phyloP scores from a whole-genome alignment of 2,113 vertebrate species.

The Salvelinus fontinalis region DNA sequence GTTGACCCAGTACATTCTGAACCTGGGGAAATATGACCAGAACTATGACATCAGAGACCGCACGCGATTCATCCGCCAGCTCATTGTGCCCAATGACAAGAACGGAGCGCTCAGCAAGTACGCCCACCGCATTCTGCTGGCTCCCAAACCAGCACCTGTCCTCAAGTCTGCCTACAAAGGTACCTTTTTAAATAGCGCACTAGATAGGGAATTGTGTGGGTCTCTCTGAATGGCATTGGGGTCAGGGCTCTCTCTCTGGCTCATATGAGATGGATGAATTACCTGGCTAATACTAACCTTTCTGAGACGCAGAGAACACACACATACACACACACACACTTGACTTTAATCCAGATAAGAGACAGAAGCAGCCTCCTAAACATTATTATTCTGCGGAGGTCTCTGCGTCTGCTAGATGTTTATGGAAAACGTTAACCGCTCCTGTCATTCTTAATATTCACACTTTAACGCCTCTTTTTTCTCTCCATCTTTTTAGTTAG shows the following conservation, averaged over 20 bases:
- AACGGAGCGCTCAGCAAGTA: constrained; percentile 95
- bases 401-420: constrained; percentile 81
- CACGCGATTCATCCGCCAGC: constrained; percentile 97
- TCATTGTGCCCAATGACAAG: constrained; percentile 96
- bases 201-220: constrained; percentile 17
- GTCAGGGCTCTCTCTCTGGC: constrained; percentile 53
- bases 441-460: constrained; percentile 98
- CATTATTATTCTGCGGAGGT: constrained; percentile 88
- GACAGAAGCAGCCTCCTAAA: constrained; percentile 50
- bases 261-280: constrained; percentile 72
- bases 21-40: constrained; percentile 97
- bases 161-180: constrained; percentile 97
- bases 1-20: constrained; percentile 98
- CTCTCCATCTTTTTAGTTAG: constrained; percentile 73
- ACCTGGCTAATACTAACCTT: constrained; percentile 63
- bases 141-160: constrained; percentile 91
- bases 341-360: constrained; percentile 21
- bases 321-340: neutral
- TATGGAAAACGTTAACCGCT: constrained; percentile 88
- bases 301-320: constrained; percentile 28
- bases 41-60: constrained; percentile 99
- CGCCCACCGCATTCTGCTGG: constrained; percentile 93
- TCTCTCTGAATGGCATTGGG: constrained; percentile 62
- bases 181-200: constrained; percentile 55
- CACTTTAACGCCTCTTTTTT: constrained; percentile 66